phyloP scores from a whole-genome alignment of 2,797 vertebrate genomes.

The Denticeps clupeoides region DNA sequence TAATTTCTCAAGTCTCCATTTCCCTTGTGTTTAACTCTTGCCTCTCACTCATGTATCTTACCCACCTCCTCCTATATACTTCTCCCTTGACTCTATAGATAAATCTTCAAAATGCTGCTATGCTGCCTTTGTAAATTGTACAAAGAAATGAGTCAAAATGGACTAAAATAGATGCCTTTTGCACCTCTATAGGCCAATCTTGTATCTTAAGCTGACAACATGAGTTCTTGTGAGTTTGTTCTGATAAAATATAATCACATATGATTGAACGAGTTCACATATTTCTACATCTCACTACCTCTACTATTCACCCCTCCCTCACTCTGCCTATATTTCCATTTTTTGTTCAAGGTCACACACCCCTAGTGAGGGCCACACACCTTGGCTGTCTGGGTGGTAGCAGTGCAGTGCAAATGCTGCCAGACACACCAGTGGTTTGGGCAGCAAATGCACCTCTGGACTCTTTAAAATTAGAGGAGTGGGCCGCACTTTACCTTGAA shows the following conservation, averaged over 20 bases:
- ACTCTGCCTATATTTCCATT: conserved; percentile 2
- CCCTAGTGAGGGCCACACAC: conserved; percentile 55
- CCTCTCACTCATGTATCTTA: conserved; percentile 9
- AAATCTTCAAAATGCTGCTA: no score
- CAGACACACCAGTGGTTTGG: conserved; percentile 55
- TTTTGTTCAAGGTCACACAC: conserved; percentile 38
- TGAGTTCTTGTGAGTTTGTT: no score
- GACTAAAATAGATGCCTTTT: no score
- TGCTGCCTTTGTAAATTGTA: no score
- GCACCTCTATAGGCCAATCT: no score
- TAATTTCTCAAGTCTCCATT: conserved; percentile 33
- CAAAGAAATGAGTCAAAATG: no score
- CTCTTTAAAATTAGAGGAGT: conserved; percentile 3
- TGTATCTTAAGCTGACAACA: no score
- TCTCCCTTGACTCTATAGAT: no score
- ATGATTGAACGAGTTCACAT: no score
- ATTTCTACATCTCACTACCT: not conserved
- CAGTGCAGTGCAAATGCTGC: conserved; percentile 39
- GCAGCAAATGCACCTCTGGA: conserved; percentile 20
- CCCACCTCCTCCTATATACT: conserved; percentile 16
- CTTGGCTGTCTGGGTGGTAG: conserved; percentile 58
- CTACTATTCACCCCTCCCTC: conserved; percentile 13
- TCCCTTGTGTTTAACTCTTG: no score
- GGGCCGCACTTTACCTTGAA: conserved; percentile 27
- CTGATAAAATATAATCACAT: no score